These are phyloP conservation scores for Olivierus martensii DNA, from an alignment of 1,140 invertebrate species.

Conservation along the genomic window DNA sequence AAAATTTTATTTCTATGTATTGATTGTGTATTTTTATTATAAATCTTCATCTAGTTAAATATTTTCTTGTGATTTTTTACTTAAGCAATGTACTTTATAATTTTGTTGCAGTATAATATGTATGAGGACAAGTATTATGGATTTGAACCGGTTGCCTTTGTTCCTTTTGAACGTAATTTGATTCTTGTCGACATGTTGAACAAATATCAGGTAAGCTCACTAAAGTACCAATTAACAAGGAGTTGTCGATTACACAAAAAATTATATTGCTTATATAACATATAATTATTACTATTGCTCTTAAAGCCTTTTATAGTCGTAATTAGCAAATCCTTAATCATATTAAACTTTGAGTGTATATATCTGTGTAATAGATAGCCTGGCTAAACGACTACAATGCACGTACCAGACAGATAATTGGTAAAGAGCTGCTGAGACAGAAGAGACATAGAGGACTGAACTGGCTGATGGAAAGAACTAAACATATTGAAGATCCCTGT, in stretches of 20 bases:
- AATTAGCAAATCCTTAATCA: too few species aligned
- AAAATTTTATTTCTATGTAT: too few species aligned
- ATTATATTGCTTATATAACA: too few species aligned
- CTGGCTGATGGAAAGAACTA: not conserved
- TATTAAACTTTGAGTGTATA: too few species aligned
- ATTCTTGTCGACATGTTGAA: conserved; percentile 6
- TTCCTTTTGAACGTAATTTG: conserved; percentile 15
- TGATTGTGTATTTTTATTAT: too few species aligned
- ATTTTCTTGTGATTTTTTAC: too few species aligned
- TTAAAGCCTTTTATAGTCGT: too few species aligned
- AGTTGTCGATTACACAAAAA: too few species aligned
- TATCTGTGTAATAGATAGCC: not conserved
- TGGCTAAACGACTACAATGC: not conserved
- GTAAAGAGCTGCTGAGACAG: not conserved
- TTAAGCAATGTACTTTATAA: too few species aligned
- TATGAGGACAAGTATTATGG: conserved; percentile 4
- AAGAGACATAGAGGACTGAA: not conserved
- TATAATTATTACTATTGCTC: too few species aligned
- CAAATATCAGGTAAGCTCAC: conserved; percentile 6
- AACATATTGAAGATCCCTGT: not conserved
- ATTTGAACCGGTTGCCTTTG: conserved; percentile 15
- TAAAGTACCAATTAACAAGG: too few species aligned
- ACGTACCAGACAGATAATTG: not conserved
- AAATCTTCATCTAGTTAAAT: too few species aligned
- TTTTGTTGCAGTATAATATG: conserved; percentile 6